These are phyloP conservation scores for Bombyx mandarina DNA, from an alignment of 1,140 invertebrate species.

Conservation along the genomic window DNA sequence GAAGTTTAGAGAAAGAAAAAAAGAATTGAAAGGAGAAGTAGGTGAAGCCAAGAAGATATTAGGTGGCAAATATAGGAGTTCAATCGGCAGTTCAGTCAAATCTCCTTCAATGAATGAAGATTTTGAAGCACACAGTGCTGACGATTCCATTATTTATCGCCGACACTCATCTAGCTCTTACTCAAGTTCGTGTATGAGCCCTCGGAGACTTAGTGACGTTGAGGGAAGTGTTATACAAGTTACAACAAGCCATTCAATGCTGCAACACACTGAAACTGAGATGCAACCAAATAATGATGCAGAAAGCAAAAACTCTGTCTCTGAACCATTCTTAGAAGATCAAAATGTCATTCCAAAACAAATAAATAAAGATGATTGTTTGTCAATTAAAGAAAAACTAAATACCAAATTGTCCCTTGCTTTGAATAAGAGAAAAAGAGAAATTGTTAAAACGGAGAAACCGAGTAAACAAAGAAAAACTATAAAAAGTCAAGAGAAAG, in stretches of 20 bases:
- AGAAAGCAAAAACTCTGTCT: background rate
- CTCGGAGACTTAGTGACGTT: slow-evolving; percentile 56
- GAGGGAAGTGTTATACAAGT: slow-evolving; percentile 25
- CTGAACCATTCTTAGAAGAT: slow-evolving; percentile 38
- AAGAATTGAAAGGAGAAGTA: slow-evolving; percentile 51
- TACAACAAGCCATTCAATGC: slow-evolving; percentile 9
- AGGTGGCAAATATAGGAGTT: slow-evolving; percentile 48
- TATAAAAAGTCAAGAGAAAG: slow-evolving; percentile 16
- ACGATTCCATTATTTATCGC: slow-evolving; percentile 84
- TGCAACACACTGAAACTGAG: slow-evolving; percentile 12
- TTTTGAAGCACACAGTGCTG: slow-evolving; percentile 74
- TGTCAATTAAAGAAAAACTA: slow-evolving; percentile 60
- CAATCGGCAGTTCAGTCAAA: slow-evolving; percentile 53
- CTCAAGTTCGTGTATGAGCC: slow-evolving; percentile 76
- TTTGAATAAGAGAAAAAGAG: slow-evolving; percentile 58
- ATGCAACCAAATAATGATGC: too few relatives aligned
- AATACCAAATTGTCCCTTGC: slow-evolving; percentile 54
- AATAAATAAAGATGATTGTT: slow-evolving; percentile 56
- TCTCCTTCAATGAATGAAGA: slow-evolving; percentile 73
- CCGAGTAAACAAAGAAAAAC: slow-evolving; percentile 48
- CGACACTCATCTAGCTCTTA: slow-evolving; percentile 87
- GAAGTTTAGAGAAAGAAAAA: slow-evolving; percentile 66
- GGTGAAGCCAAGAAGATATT: slow-evolving; percentile 62
- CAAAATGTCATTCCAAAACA: slow-evolving; percentile 3
- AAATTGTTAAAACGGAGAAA: slow-evolving; percentile 45